Evolutionary conservation across 2,888 invertebrate species (phyloP).

Genomic region (Chaetoderma sp.): DNA sequence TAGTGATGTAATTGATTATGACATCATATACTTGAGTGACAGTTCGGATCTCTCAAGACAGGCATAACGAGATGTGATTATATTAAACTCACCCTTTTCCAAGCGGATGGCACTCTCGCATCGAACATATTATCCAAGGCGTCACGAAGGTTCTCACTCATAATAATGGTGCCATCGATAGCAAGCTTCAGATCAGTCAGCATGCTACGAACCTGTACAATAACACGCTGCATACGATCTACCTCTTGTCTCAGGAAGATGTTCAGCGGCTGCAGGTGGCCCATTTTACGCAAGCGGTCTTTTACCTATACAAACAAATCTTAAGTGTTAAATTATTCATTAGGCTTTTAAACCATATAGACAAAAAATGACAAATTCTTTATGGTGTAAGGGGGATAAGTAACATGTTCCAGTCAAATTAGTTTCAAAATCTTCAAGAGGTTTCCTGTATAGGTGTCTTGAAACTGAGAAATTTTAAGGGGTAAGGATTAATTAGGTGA

Average conservation of each 20-base stretch:
- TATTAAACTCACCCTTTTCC: slow-evolving; percentile 83
- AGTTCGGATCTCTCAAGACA: no score
- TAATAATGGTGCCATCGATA: slow-evolving; percentile 96
- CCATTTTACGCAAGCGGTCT: slow-evolving; percentile 91
- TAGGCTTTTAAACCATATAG: not conserved
- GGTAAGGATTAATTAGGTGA: no score
- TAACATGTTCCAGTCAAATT: no score
- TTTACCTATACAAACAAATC: slow-evolving; percentile 67
- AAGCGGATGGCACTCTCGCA: slow-evolving; percentile 90
- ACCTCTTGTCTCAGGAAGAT: slow-evolving; percentile 86
- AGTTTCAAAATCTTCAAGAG: no score
- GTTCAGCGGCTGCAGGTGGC: slow-evolving; percentile 92
- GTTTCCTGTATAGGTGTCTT: no score
- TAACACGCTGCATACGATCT: slow-evolving; percentile 87
- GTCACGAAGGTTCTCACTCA: slow-evolving; percentile 90
- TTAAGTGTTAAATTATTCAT: not conserved
- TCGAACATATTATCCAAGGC: slow-evolving; percentile 97
- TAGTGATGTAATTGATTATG: no score
- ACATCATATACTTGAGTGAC: no score
- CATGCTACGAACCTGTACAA: slow-evolving; percentile 82
- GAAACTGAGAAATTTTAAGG: no score
- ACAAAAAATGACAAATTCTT: no score
- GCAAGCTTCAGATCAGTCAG: slow-evolving; percentile 91
- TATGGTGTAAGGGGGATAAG: no score
- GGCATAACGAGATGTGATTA: no score